Evolutionary conservation across 2,113 vertebrate species (phyloP), one percentile per base, ranked within the genome.

Genomic region (Rousettus leschenaultii): DNA sequence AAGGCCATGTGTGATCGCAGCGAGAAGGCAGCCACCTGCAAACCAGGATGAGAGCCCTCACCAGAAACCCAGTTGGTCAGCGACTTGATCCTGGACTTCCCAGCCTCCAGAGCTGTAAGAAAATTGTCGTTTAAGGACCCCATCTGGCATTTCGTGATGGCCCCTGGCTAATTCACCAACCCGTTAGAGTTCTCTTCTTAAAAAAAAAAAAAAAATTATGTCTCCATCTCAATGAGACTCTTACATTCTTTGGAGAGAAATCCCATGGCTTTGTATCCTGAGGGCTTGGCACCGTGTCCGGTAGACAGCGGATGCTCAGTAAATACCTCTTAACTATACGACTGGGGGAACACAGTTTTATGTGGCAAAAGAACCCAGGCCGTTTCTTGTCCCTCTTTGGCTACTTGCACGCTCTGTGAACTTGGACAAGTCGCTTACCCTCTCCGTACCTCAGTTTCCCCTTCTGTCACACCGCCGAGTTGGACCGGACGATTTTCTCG

Each of bases 401-500:
- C 24, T 22, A 11, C 3, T 7, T 68, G 14, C 15, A 0, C 13
- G 53, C 48, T 74, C 30, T n/a, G 65, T 48, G 66, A 59, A 35
- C 59, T 63, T 71, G n/a, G 53, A 45, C 19, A 30, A 78, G 66
- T 33, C 21, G 9, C 48, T 65, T 5, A 8, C 26, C 28, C 4
- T 90, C 19, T 94, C 68, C 33, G 33, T 63, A n/a, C 45, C 24
- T 53, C 59, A 5, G 0, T 22, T 21, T 66, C 35, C 22, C 35
- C 38, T 28, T 13, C 35, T 73, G 3, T 22, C 15, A 19, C 21
- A 57, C 28, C 13, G 0, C 2, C n/a, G 7, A 2, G 4, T 33
- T 24, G 30, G 24, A n/a, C 6, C 15, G 2, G 57, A 21, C 43
- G 33, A 45, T 79, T 95, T 61, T 55, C 59, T 18, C 82, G 57